These are phyloP conservation scores for Coelogynopora nodosa DNA, from an alignment of 2,888 invertebrate genomes.

Conservation along the genomic window DNA sequence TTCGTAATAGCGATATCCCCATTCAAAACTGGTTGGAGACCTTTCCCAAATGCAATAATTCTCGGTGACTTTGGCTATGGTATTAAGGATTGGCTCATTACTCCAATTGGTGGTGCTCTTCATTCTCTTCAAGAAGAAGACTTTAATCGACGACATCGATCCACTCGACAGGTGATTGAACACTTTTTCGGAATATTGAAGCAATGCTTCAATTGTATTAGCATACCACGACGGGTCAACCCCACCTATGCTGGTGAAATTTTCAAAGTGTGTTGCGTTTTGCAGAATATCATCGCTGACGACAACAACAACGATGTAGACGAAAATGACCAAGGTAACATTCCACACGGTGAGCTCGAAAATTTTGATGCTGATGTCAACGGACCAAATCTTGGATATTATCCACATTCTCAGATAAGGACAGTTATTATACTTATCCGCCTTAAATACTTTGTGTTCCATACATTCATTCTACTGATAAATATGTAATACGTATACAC, in stretches of 20 bases:
- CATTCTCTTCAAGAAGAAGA: neutral
- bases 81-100: conserved; percentile 30
- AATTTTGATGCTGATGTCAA: neutral
- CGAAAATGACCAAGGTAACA: neutral
- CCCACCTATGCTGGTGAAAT: conserved; percentile 21
- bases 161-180: conserved; percentile 21
- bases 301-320: neutral
- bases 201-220: conserved; percentile 4
- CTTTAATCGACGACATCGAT: conserved; percentile 14
- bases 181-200: conserved; percentile 34
- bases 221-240: conserved; percentile 19
- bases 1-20: conserved; percentile 2
- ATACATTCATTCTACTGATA: neutral
- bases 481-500: neutral
- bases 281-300: neutral
- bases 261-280: conserved; percentile 1
- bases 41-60: conserved; percentile 31
- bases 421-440: neutral
- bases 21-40: conserved; percentile 35
- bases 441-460: neutral
- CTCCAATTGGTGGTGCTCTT: conserved; percentile 27
- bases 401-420: neutral
- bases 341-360: neutral
- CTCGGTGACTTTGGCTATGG: conserved; percentile 34
- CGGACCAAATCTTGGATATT: neutral